A percentile compares a stretch with the other conserved stretches of the same genome.
These are phyloP conservation scores for Nudaria mundana DNA, from an alignment of 2,888 invertebrate species.

Conservation along the genomic window DNA sequence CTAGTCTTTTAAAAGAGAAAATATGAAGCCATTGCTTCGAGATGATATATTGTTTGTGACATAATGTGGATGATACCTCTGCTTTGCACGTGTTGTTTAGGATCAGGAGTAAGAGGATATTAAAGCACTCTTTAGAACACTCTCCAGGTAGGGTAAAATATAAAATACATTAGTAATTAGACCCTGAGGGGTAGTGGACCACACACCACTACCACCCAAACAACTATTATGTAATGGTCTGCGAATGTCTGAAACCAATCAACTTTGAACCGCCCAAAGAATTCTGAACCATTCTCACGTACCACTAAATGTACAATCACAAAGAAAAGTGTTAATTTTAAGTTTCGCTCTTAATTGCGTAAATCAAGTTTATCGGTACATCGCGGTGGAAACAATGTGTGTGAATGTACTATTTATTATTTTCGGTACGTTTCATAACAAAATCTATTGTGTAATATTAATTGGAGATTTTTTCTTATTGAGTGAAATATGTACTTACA, in stretches of 20 bases:
- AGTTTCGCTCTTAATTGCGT: conserved; percentile 35
- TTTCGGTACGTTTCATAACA: conserved; percentile 28
- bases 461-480: conserved; percentile 4
- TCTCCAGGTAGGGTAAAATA: too few relatives aligned
- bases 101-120: too few relatives aligned
- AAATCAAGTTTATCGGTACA: conserved; percentile 30
- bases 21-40: too few relatives aligned
- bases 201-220: too few relatives aligned
- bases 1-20: too few relatives aligned
- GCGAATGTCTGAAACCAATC: conserved; percentile 5
- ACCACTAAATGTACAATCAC: conserved; percentile 5
- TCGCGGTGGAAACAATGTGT: conserved; percentile 30
- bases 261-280: not conserved
- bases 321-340: conserved; percentile 34
- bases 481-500: not conserved
- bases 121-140: too few relatives aligned
- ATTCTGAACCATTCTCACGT: conserved; percentile 8
- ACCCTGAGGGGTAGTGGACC: too few relatives aligned
- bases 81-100: too few relatives aligned
- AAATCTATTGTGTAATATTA: conserved; percentile 18
- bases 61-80: too few relatives aligned
- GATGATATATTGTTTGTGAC: too few relatives aligned
- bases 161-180: too few relatives aligned
- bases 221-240: too few relatives aligned
- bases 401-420: conserved; percentile 32